These are phyloP conservation scores for Archilochus colubris DNA, from an alignment of 2,113 vertebrate species.

Conservation along the genomic window DNA sequence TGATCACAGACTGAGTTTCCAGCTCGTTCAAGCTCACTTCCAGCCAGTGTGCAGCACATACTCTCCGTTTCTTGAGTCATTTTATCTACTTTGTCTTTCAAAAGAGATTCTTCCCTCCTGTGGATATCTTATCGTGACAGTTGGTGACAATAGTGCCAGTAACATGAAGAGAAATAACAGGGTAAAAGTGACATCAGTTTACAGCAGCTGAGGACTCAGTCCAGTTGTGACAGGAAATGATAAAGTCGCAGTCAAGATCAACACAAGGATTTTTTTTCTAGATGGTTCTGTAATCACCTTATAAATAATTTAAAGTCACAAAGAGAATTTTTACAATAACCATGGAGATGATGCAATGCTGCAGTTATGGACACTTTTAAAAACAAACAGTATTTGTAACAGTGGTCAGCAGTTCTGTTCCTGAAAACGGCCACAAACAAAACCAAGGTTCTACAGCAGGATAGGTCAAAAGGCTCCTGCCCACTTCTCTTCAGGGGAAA, in stretches of 20 bases:
- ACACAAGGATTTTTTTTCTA: neutral
- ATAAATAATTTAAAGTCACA: slow-evolving; percentile 61
- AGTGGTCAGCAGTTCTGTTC: slow-evolving; percentile 12
- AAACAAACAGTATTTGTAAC: neutral
- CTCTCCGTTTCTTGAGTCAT: neutral
- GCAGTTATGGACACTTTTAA: slow-evolving; percentile 3
- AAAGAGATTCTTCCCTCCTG: neutral
- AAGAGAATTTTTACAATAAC: slow-evolving; percentile 48
- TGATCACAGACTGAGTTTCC: neutral
- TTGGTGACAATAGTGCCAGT: neutral
- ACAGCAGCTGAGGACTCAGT: neutral
- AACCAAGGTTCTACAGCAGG: neutral
- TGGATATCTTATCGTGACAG: neutral
- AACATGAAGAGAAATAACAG: neutral
- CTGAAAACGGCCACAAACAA: neutral
- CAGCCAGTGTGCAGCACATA: neutral
- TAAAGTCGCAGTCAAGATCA: neutral
- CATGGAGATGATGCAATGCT: neutral
- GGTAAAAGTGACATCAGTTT: neutral
- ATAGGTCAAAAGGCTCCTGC: neutral
- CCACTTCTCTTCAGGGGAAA: neutral
- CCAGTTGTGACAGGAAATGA: fast-evolving
- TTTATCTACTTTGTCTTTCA: neutral
- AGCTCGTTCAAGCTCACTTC: fast-evolving
- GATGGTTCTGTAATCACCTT: neutral